phyloP scores from a whole-genome alignment of 1,140 invertebrate genomes.

The Aleiodes sp. region DNA sequence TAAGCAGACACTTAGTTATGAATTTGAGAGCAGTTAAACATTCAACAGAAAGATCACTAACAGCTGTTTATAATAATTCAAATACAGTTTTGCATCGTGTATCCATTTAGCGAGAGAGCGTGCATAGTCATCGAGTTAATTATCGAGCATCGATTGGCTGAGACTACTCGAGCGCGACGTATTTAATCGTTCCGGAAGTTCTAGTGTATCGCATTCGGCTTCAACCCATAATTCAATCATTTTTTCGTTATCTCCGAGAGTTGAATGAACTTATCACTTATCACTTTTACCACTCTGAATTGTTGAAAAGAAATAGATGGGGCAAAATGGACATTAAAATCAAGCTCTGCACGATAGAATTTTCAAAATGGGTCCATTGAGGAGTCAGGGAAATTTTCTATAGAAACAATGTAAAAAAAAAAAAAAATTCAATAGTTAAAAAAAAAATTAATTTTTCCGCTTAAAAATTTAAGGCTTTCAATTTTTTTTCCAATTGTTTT shows the following conservation, averaged over 20 bases:
- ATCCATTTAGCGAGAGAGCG: constrained; percentile 17
- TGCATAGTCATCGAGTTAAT: constrained; percentile 38
- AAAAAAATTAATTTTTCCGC: too few relatives aligned
- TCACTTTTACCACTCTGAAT: background rate
- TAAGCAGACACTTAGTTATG: too few relatives aligned
- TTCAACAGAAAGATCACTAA: constrained; percentile 1
- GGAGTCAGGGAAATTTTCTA: too few relatives aligned
- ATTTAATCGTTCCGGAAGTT: constrained; percentile 37
- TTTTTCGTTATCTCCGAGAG: background rate
- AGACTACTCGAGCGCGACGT: constrained; percentile 29
- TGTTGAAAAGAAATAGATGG: background rate
- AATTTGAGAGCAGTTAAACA: too few relatives aligned
- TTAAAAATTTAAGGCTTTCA: too few relatives aligned
- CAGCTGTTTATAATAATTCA: constrained; percentile 15
- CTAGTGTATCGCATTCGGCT: constrained; percentile 11
- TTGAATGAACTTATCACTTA: constrained; percentile 9
- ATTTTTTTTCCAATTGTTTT: too few relatives aligned
- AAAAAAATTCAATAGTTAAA: too few relatives aligned
- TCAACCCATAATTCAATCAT: constrained; percentile 25
- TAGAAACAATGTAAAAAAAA: too few relatives aligned
- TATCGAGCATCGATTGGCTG: constrained; percentile 35
- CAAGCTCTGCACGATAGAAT: too few relatives aligned
- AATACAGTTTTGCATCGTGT: background rate
- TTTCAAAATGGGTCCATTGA: too few relatives aligned
- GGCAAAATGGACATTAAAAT: too few relatives aligned